Conservation (phyloP, 30 jellyfish, hydroid and myxozoan species). For the Phacellophora camtschatica region DNA sequence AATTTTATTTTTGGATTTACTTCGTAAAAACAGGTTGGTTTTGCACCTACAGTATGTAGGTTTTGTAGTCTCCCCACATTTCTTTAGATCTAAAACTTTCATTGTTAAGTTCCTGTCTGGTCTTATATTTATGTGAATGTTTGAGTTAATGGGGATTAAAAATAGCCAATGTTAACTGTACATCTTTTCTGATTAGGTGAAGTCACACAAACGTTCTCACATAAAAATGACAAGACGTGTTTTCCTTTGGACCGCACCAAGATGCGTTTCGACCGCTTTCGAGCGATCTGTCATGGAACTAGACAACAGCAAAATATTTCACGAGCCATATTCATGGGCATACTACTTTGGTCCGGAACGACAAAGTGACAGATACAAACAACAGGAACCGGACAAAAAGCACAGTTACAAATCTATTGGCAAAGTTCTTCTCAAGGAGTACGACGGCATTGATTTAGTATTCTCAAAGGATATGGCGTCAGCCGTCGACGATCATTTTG, state of each 20-base stretch:
- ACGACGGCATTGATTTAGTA: conserved; percentile 77
- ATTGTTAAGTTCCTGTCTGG: too few relatives aligned
- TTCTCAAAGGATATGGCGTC: conserved; percentile 89
- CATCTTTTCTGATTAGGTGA: too few relatives aligned
- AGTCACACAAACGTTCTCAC: too few relatives aligned
- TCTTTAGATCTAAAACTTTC: too few relatives aligned
- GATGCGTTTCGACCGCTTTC: conserved; percentile 95
- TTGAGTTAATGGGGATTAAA: too few relatives aligned
- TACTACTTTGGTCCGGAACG: conserved; percentile 95
- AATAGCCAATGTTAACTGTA: too few relatives aligned
- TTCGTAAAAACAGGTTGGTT: too few relatives aligned
- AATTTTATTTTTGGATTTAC: too few relatives aligned
- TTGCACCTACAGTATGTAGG: too few relatives aligned
- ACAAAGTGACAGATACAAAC: conserved; percentile 72
- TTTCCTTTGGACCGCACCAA: conserved; percentile 94
- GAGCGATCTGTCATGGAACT: conserved; percentile 90
- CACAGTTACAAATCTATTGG: conserved; percentile 37
- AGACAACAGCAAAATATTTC: conserved; percentile 76
- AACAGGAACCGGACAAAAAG: conserved; percentile 32
- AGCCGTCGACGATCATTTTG: conserved; percentile 61
- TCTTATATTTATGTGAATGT: too few relatives aligned
- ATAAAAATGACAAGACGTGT: conserved; percentile 63
- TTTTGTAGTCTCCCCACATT: too few relatives aligned
- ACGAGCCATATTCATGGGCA: conserved; percentile 86
- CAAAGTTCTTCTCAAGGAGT: conserved; percentile 41